Evolutionary conservation across 37 sponge, comb jelly and placozoan genomes (phyloP), one percentile per base, ranked within the genome.

Genomic region (Ianthella basta): DNA sequence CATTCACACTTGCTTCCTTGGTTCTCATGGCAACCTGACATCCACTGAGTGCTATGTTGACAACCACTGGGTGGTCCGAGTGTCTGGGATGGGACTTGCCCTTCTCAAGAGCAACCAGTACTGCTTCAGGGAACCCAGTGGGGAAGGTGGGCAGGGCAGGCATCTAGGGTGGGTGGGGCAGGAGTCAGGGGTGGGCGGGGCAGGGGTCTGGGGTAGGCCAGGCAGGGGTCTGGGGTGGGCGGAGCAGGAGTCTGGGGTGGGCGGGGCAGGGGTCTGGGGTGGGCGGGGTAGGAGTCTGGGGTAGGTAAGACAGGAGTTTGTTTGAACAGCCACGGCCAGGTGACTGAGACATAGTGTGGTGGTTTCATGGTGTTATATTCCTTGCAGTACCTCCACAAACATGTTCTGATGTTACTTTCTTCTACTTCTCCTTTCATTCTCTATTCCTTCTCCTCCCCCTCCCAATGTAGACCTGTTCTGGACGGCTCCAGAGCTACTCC

Each of bases 1-100:
- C 37, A 70, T 70, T 35, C 72, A 70, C 5, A 19, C 72, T 35
- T 35, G 36, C 12, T 70, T 70, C 30, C 37, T 70, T 70, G 72
- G 72, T 70, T 35, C 37, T 35, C 72, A 70, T 70, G 72, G 72
- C 37, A 70, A 70, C 72, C 37, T 70, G 72, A 70, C 37, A 35
- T 70, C 72, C 5, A 70, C n/a, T 20, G 37, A 33, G 21, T 35
- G 32, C 72, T 70, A 70, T 33, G 37, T 70, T 35, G 72, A 70
- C 72, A 70, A 10, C 30, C 72, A 70, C 30, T 82, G 82, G 55
- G 82, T 82, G 64, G 60, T 30, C n/a, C 35, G 36, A 25, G 37
- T 82, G 64, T 82, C 59, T 60, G 82, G 55, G 56, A 55, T 79
- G 61, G 24, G 64, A 59, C 23, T 82, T 24, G 5, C 30, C n/a